Base-by-base conservation (phyloP, 2,797 vertebrate genomes). In the Onychomys torridus region DNA sequence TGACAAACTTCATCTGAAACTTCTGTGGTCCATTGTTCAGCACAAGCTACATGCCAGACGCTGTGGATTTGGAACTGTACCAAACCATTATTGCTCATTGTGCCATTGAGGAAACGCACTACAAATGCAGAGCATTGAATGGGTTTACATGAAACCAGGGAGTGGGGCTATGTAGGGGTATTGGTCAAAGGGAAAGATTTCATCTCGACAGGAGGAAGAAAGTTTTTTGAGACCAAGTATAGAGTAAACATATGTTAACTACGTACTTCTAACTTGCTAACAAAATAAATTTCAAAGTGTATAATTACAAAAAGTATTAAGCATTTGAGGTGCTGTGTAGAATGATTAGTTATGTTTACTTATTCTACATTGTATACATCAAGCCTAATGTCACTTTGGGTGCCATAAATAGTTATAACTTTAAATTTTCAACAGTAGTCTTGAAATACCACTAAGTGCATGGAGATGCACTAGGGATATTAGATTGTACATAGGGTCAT, bases 1-100 rank as follows among this genome's bases (percentile, higher is more conserved):
- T 97, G 98, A 97, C 99, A 99, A 95, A 99, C 98, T 85, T 98
- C 98, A 93, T 97, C 83, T 67, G 99, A 99, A 96, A 99, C 98
- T 12, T 98, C 77, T 46, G 95, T 11, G 29, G 79, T 98, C 99
- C 99, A 99, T 52, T 97, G 97, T 52, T 99, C 98, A 40, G 98
- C 98, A 98, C 99, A 99, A 8, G 98, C 98, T 6, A 98, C 97
- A 90, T 99, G 93, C 98, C 99, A 98, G 0, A 3, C 88, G 2
- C 93, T 97, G 67, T 98, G 96, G 12, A 99, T 86, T 91, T 98
- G 99, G 95, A 99, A 98, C 94, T 99, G 99, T 71, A 99, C 98
- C 84, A 98, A 97, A 11, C 98, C 98, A 71, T 83, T 91, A 0
- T 84, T 97, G 84, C 96, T 98, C 55, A 87, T 89, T 0, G 99